Conservation (phyloP, 2,888 invertebrate genomes). For the Parochlus steinenii region DNA sequence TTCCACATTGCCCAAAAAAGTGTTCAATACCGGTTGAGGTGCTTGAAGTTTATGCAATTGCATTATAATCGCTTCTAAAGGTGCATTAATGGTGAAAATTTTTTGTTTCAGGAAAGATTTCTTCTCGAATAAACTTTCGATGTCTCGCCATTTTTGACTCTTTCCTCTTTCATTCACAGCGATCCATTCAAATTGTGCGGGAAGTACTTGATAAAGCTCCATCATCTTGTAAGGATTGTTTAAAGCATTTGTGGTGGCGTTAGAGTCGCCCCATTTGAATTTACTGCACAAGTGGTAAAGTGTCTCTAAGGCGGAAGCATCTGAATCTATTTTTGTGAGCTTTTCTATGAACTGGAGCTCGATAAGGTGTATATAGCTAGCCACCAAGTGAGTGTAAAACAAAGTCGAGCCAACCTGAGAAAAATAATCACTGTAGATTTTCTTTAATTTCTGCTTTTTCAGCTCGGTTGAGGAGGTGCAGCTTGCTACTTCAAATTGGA, state of each 20-base stretch:
- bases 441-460: conserved; percentile 31
- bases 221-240: conserved; percentile 22
- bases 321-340: no score
- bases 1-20: conserved; percentile 25
- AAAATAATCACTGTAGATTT: conserved; percentile 34
- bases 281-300: conserved; percentile 24
- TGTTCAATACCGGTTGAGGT: conserved; percentile 24
- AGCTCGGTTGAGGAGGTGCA: conserved; percentile 22
- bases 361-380: conserved; percentile 34
- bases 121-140: conserved; percentile 19
- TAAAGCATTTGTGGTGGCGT: conserved; percentile 15
- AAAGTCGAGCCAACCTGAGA: conserved; percentile 31
- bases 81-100: conserved; percentile 27
- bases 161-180: conserved; percentile 36
- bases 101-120: conserved; percentile 22
- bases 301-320: conserved; percentile 23
- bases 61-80: conserved; percentile 24
- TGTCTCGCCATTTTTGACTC: conserved; percentile 26
- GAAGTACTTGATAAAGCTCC: conserved; percentile 32
- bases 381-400: conserved; percentile 30
- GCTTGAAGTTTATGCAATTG: conserved; percentile 24
- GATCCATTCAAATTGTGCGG: conserved; percentile 53
- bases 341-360: conserved; percentile 17
- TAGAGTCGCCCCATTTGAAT: conserved; percentile 24
- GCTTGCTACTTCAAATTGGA: conserved; percentile 28